A percentile compares a stretch with the other conserved stretches of the same genome.
These are phyloP conservation scores for Pterocles gutturalis DNA, from an alignment of 2,113 vertebrate species.

Conservation along the genomic window DNA sequence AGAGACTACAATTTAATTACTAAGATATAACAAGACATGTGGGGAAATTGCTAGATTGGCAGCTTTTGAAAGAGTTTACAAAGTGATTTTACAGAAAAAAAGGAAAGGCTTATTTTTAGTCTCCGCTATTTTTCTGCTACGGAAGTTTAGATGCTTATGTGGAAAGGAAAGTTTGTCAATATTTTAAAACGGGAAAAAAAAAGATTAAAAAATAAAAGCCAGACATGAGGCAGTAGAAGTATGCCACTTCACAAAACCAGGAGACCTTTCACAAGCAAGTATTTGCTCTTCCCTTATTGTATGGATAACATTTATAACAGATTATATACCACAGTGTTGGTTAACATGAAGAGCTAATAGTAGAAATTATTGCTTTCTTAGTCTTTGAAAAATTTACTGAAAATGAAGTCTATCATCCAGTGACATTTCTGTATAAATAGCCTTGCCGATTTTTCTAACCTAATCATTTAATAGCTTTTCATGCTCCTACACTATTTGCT, in stretches of 20 bases:
- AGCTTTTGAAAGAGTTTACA: conserved; percentile 23
- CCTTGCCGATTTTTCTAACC: not conserved
- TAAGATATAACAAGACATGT: conserved; percentile 35
- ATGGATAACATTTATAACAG: not conserved
- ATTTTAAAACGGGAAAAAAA: not conserved
- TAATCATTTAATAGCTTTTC: not conserved
- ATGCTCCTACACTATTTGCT: not conserved
- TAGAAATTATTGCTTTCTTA: not conserved
- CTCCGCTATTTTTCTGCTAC: not conserved
- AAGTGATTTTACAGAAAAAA: not conserved
- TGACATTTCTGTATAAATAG: not conserved
- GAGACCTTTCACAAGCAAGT: not conserved
- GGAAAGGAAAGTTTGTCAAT: not conserved
- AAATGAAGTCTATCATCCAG: not conserved
- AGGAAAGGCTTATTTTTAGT: not conserved
- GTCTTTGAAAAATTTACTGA: not conserved
- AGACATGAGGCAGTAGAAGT: not conserved
- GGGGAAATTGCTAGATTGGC: conserved; percentile 26
- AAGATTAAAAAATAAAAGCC: not conserved
- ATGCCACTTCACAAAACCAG: not conserved
- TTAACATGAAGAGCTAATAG: not conserved
- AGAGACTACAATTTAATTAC: conserved; percentile 63
- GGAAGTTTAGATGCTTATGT: not conserved
- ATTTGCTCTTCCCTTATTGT: not conserved
- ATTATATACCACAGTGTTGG: not conserved